These are phyloP conservation scores for Toxotes lorentzi DNA, from an alignment of 2,797 vertebrate genomes.

Conservation along the genomic window DNA sequence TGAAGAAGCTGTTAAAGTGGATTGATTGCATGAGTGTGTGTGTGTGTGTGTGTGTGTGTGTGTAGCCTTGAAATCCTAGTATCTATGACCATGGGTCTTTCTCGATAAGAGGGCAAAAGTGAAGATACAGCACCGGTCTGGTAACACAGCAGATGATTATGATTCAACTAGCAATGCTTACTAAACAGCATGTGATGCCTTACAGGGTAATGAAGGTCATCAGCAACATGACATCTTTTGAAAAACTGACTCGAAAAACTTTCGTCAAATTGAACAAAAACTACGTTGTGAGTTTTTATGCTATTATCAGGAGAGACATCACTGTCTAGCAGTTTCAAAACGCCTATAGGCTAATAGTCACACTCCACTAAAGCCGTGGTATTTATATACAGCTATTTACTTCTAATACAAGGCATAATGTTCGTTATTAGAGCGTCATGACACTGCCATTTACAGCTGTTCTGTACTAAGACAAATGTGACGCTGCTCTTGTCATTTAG, in stretches of 20 bases:
- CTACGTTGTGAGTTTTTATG: not conserved
- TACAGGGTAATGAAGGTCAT: not conserved
- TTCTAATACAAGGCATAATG: slow-evolving; percentile 41
- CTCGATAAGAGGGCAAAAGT: slow-evolving; percentile 32
- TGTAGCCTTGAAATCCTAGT: slow-evolving; percentile 33
- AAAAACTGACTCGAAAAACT: not conserved
- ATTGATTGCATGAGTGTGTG: slow-evolving; percentile 57
- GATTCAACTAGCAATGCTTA: not conserved
- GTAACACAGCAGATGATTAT: slow-evolving; percentile 17
- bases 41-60: slow-evolving; percentile 17
- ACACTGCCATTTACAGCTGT: slow-evolving; percentile 47
- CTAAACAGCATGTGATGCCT: slow-evolving; percentile 4
- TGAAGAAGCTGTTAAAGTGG: slow-evolving; percentile 69
- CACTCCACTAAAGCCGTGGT: slow-evolving; percentile 43
- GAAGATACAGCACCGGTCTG: slow-evolving; percentile 25
- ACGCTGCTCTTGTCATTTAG: not conserved
- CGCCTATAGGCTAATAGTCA: slow-evolving; percentile 35
- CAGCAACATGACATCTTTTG: slow-evolving; percentile 9
- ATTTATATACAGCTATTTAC: slow-evolving; percentile 40
- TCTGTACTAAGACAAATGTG: slow-evolving; percentile 23
- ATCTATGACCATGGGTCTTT: slow-evolving; percentile 49
- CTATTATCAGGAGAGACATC: not conserved
- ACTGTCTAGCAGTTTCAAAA: slow-evolving; percentile 9
- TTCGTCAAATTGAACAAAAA: not conserved
- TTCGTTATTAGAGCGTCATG: slow-evolving; percentile 44